Percentiles rank a stretch among this genome's conserved stretches.
Conservation (phyloP, 2,797 vertebrate species). For the Sylvilagus floridanus region DNA sequence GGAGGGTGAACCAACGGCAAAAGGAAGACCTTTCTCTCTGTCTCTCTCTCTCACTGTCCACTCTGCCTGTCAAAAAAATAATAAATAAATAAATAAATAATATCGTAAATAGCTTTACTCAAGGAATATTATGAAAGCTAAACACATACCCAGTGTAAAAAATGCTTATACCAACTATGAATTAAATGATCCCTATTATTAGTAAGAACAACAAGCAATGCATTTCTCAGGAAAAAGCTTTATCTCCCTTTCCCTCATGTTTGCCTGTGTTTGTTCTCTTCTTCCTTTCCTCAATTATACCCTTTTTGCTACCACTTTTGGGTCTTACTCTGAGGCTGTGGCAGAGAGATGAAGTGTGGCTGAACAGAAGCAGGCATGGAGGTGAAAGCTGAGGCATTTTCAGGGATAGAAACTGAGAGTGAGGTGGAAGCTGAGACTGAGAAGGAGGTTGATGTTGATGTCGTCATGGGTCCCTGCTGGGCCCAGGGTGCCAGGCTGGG, state of each 20-base stretch:
- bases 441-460: background rate
- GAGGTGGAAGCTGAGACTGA: background rate
- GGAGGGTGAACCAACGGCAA: no score
- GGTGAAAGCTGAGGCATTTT: background rate
- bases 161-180: background rate
- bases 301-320: background rate
- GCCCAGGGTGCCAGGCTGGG: constrained; percentile 34
- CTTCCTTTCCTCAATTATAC: background rate
- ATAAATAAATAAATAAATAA: no score
- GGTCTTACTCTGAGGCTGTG: constrained; percentile 34
- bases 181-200: background rate
- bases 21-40: no score
- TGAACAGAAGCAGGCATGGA: background rate
- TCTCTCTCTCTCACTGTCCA: no score
- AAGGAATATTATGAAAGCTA: background rate
- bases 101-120: background rate
- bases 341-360: constrained; percentile 48
- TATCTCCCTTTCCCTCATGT: accelerated
- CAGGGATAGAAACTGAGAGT: background rate
- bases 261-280: background rate
- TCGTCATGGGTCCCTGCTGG: background rate
- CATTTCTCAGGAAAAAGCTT: background rate
- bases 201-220: background rate
- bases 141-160: background rate
- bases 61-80: no score